Base-by-base conservation (phyloP, 35 echinoderm and acorn worm species). In the Ptychodera flava region DNA sequence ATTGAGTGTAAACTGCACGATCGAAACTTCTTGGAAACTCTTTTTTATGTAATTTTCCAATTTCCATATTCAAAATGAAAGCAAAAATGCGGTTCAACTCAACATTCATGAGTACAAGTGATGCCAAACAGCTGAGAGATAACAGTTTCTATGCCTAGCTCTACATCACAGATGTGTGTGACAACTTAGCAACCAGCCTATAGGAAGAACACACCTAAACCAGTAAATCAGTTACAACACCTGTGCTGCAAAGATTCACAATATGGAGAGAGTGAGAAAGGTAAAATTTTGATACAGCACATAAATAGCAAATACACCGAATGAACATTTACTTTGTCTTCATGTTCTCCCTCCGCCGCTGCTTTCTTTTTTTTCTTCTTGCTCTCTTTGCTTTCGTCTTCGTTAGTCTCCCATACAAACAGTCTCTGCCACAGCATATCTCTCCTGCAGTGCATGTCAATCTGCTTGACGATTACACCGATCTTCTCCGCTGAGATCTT, bases 391-490 rank as follows among this genome's bases (percentile, higher is more conserved):
- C 29, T 28, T 0, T 87, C 88, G 30, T 85, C 86, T 14, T 35
- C 86, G 22, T 85, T 82, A 15, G 35, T 84, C 28, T 94, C 96
- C 22, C 86, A 83, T 32, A 88, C 52, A 0, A 88, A 75, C 1
- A 99, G 82, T 37, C 92, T 85, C 32, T 89, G 45, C 96, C 96
- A 99, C 12, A 99, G 93, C 31, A 87, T 92, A 83, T 99, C 96
- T 32, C 96, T 79, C 33, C 96, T 76, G 36, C 93, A 99, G 80
- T 90, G 89, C 16, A 85, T 90, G 1, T 90, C 96, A 14, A 90
- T 93, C 28, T 88, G 81, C 28, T 84, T 92, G 28, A 94, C 89
- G 33, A 94, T 89, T 30, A 77, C 38, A 37, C 88, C 37, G 36
- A 99, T 93, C 78, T 88, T 87, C 1, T 90, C 93, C 33, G 84